phyloP scores from a whole-genome alignment of 92 coral and sea anemone genomes.

The Actinostola sp. region DNA sequence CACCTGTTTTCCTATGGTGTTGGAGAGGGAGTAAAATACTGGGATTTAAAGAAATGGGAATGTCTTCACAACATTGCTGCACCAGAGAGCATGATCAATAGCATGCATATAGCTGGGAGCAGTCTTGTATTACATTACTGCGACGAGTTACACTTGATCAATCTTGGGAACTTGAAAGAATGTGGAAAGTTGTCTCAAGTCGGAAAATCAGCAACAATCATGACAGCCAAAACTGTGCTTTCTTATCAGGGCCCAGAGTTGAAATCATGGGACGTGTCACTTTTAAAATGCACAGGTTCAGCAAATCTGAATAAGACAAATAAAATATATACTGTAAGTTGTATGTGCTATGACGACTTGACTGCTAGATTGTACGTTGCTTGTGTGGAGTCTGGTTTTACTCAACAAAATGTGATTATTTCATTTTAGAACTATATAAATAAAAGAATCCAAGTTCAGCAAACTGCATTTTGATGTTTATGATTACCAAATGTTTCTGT shows the following conservation, averaged over 20 bases:
- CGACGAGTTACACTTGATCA: slow-evolving; percentile 56
- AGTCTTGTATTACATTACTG: slow-evolving; percentile 61
- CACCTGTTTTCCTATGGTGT: slow-evolving; percentile 86
- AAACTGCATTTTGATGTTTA: too few relatives aligned
- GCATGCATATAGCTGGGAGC: slow-evolving; percentile 62
- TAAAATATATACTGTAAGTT: slow-evolving; percentile 38
- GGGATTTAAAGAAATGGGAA: slow-evolving; percentile 87
- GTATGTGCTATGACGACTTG: slow-evolving; percentile 55
- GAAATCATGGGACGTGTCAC: slow-evolving; percentile 41
- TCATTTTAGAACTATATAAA: too few relatives aligned
- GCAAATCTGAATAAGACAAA: slow-evolving; percentile 44
- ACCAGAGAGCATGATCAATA: slow-evolving; percentile 40
- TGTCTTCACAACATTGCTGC: slow-evolving; percentile 61
- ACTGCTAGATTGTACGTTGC: slow-evolving; percentile 65
- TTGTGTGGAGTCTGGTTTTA: slow-evolving; percentile 29
- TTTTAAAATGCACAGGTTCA: slow-evolving; percentile 53
- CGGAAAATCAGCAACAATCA: slow-evolving; percentile 61
- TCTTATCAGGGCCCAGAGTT: slow-evolving; percentile 45
- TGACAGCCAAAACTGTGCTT: slow-evolving; percentile 44
- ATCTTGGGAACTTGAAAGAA: slow-evolving; percentile 84
- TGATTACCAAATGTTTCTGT: too few relatives aligned
- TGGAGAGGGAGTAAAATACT: slow-evolving; percentile 76
- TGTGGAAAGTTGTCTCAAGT: slow-evolving; percentile 51
- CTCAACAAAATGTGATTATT: slow-evolving; percentile 49
- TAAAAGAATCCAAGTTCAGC: too few relatives aligned